A percentile compares a stretch with the other conserved stretches of the same genome.
These are phyloP conservation scores for Cantharis lateralis DNA, from an alignment of 2,888 invertebrate genomes.

Conservation along the genomic window DNA sequence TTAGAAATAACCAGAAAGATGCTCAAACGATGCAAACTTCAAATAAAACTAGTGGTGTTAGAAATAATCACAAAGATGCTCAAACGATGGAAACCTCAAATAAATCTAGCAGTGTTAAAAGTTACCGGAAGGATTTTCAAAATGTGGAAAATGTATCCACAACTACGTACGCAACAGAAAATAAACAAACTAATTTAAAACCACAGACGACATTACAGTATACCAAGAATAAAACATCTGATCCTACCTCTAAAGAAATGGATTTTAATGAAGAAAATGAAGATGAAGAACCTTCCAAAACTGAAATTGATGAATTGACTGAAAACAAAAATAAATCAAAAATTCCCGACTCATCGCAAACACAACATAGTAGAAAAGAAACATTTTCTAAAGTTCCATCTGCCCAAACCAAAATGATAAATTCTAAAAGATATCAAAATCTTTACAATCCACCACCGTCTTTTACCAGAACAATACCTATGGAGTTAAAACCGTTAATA, in stretches of 20 bases:
- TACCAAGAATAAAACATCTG: not conserved
- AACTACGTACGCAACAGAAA: not conserved
- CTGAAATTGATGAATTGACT: not conserved
- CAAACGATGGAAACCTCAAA: not conserved
- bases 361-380: slow-evolving; percentile 28
- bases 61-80: not conserved
- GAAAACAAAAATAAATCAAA: not conserved
- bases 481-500: not conserved
- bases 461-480: not conserved
- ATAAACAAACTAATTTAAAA: not conserved
- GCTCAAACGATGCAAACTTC: not conserved
- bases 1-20: not conserved
- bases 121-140: not conserved
- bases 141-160: not conserved
- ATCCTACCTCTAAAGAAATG: not conserved
- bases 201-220: not conserved
- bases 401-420: slow-evolving; percentile 26
- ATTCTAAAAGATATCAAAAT: slow-evolving; percentile 6
- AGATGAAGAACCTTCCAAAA: not conserved
- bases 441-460: slow-evolving; percentile 4
- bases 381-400: slow-evolving; percentile 26
- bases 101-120: not conserved
- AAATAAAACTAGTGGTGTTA: not conserved
- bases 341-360: slow-evolving; percentile 18
- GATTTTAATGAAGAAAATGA: not conserved